Percentiles rank a stretch among this genome's conserved stretches.
These are phyloP conservation scores for Pachyuromys duprasi DNA, from an alignment of 2,797 vertebrate genomes.

Conservation along the genomic window DNA sequence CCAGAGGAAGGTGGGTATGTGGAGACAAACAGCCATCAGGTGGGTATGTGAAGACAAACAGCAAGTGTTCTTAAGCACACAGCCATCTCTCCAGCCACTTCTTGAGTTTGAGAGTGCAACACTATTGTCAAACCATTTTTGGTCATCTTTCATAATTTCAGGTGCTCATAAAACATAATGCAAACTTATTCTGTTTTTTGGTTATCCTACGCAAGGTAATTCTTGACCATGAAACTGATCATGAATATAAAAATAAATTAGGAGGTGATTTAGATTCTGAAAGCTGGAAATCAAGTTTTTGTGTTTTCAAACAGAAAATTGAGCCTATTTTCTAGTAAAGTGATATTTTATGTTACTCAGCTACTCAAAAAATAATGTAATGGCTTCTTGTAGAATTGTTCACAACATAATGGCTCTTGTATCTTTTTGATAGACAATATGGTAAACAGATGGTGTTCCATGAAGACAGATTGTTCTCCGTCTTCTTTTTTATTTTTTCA, in stretches of 20 bases:
- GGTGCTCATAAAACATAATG: constrained; percentile 13
- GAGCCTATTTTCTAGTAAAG: neutral
- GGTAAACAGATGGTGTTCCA: constrained; percentile 36
- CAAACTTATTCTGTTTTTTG: constrained; percentile 23
- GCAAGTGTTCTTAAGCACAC: neutral
- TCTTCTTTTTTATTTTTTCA: neutral
- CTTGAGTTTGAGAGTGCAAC: neutral
- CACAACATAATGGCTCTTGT: neutral
- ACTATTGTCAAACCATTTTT: neutral
- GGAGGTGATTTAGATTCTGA: constrained; percentile 39
- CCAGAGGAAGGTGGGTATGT: neutral
- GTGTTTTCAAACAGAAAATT: constrained; percentile 39
- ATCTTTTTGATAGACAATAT: constrained; percentile 24
- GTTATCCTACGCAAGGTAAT: neutral
- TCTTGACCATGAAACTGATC: neutral
- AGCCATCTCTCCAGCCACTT: neutral
- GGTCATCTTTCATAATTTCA: constrained; percentile 21
- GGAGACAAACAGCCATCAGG: neutral
- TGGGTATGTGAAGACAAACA: neutral
- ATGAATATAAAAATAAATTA: neutral
- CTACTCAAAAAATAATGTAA: neutral
- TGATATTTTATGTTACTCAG: constrained; percentile 52
- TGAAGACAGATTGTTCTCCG: neutral
- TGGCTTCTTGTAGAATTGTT: constrained; percentile 49
- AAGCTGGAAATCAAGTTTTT: neutral